These are phyloP conservation scores for Drosophila lacteicornis DNA, from an alignment of 1,140 invertebrate genomes.

Conservation along the genomic window DNA sequence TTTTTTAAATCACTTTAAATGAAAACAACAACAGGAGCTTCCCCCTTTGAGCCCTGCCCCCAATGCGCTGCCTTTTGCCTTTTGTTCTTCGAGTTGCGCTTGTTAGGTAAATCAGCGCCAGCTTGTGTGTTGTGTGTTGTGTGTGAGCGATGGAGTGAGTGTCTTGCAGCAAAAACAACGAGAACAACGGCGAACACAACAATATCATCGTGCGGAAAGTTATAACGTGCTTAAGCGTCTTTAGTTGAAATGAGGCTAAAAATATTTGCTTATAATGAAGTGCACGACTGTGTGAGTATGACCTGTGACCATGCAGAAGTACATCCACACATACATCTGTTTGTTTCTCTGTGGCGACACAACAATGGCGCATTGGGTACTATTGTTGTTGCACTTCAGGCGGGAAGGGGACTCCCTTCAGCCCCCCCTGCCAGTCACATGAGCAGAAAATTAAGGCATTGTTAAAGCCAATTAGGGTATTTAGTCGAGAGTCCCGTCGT, in stretches of 20 bases:
- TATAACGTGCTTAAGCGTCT: conserved; percentile 83
- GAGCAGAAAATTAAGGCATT: conserved; percentile 75
- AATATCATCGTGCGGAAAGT: conserved; percentile 52
- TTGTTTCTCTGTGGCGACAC: conserved; percentile 34
- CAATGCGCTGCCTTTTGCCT: conserved; percentile 44
- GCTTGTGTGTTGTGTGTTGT: conserved; percentile 20
- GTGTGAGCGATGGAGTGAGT: conserved; percentile 17
- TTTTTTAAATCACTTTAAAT: conserved; percentile 84
- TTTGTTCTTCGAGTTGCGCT: conserved; percentile 67
- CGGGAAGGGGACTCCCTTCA: conserved; percentile 3
- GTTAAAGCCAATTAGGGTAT: conserved; percentile 77
- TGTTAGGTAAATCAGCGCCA: conserved; percentile 81
- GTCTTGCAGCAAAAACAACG: conserved; percentile 41
- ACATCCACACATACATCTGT: conserved; percentile 14
- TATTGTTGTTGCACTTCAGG: conserved; percentile 49
- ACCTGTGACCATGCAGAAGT: conserved; percentile 59
- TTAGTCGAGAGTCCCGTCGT: conserved; percentile 51
- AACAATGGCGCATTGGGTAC: conserved; percentile 69
- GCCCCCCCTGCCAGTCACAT: conserved; percentile 4
- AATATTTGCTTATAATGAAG: conserved; percentile 77
- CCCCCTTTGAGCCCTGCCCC: conserved; percentile 4
- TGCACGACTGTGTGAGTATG: conserved; percentile 59
- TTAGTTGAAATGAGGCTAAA: conserved; percentile 81
- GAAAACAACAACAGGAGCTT: conserved; percentile 76
- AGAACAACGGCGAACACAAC: conserved; percentile 34